A percentile compares a stretch with the other conserved stretches of the same genome.
These are phyloP conservation scores for Brachyalestes nurse DNA, from an alignment of 2,797 vertebrate species.

Conservation along the genomic window DNA sequence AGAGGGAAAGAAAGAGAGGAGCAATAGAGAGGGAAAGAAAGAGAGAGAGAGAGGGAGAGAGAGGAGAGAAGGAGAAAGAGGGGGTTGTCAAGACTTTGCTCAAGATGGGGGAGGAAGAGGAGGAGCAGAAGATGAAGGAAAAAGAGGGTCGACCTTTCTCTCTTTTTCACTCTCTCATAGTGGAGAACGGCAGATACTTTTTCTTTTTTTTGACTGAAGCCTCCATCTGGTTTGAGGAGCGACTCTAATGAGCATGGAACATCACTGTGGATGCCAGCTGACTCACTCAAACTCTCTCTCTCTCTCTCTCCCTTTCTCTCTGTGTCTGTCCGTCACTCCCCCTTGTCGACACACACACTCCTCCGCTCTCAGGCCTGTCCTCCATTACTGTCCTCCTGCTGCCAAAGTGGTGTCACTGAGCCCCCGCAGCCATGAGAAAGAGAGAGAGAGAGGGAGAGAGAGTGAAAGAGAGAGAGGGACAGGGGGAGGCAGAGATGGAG, in stretches of 20 bases:
- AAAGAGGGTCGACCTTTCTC: constrained; percentile 56
- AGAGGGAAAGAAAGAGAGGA: neutral
- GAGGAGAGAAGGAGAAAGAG: neutral
- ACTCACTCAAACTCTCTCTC: constrained; percentile 39
- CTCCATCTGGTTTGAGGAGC: constrained; percentile 66
- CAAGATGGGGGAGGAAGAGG: constrained; percentile 29
- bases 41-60: too few relatives aligned
- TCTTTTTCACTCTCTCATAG: neutral
- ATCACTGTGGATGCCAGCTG: constrained; percentile 54
- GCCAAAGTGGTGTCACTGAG: constrained; percentile 47
- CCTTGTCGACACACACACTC: constrained; percentile 33
- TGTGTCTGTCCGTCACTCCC: constrained; percentile 51
- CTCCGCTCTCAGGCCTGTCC: constrained; percentile 43
- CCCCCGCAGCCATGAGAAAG: constrained; percentile 45
- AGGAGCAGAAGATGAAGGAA: constrained; percentile 37
- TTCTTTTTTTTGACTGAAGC: constrained; percentile 46
- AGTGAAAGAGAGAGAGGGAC: constrained; percentile 22
- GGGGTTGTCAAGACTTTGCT: constrained; percentile 44
- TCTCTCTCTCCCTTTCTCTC: constrained; percentile 33
- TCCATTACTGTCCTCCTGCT: constrained; percentile 50
- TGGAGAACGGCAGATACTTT: neutral
- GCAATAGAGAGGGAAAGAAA: too few relatives aligned
- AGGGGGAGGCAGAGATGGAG: constrained; percentile 10
- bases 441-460: constrained; percentile 9
- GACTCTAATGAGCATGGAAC: constrained; percentile 73